Evolutionary conservation across 2,888 invertebrate genomes (phyloP).

Genomic region (Platypus cylindrus): DNA sequence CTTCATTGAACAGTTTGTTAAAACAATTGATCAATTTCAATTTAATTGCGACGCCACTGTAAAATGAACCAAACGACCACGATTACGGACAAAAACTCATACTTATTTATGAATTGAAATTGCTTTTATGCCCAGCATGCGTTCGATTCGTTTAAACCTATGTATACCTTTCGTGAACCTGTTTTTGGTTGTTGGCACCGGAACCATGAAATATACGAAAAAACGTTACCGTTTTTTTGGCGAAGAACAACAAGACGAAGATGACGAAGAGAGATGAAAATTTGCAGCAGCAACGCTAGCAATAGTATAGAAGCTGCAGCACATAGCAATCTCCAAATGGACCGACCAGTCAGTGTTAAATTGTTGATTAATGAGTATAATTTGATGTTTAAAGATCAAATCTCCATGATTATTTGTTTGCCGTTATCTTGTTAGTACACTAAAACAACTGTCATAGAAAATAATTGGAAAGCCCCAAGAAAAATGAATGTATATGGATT

Average conservation of each 20-base stretch:
- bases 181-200: conserved; percentile 10
- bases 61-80: conserved; percentile 1
- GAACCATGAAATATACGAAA: conserved; percentile 10
- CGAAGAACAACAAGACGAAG: neutral
- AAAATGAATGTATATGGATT: no score
- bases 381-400: no score
- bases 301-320: neutral
- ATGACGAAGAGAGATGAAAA: neutral
- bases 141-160: conserved; percentile 9
- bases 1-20: neutral
- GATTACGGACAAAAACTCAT: conserved; percentile 7
- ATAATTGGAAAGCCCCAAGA: no score
- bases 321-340: no score
- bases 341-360: no score
- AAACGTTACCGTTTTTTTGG: conserved; percentile 9
- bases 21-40: no score
- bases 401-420: no score
- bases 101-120: conserved; percentile 10
- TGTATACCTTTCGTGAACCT: conserved; percentile 9
- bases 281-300: neutral
- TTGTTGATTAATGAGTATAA: no score
- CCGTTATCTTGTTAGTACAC: no score
- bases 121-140: conserved; percentile 9
- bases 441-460: no score
- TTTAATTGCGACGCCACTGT: conserved; percentile 3